phyloP scores from a whole-genome alignment of 1,140 invertebrate genomes.

The Drosophila eugracilis region DNA sequence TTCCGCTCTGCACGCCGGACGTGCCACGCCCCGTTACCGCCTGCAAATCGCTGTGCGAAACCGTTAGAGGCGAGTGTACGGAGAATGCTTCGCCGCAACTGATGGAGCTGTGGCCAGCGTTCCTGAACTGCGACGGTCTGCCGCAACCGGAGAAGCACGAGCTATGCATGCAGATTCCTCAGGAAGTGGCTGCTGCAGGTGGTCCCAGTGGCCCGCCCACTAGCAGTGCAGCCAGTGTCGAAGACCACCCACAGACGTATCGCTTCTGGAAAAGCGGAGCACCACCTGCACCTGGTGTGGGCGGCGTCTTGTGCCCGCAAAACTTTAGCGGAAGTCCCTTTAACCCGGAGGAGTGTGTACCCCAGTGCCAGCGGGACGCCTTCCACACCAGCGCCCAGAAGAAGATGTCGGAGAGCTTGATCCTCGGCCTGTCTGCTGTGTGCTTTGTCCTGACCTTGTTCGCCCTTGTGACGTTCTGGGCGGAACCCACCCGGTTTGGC shows the following conservation, averaged over 20 bases:
- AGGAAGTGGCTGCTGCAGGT: slow-evolving; percentile 40
- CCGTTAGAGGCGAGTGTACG: slow-evolving; percentile 90
- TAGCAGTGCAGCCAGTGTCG: not conserved
- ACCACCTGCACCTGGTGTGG: not conserved
- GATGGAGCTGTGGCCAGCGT: slow-evolving; percentile 89
- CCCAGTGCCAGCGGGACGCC: slow-evolving; percentile 90
- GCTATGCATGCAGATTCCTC: slow-evolving; percentile 86
- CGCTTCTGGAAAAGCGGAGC: slow-evolving; percentile 67
- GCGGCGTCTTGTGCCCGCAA: slow-evolving; percentile 62
- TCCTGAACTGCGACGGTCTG: slow-evolving; percentile 90
- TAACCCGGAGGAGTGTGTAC: slow-evolving; percentile 85
- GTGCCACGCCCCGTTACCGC: slow-evolving; percentile 93
- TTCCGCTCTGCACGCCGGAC: slow-evolving; percentile 96
- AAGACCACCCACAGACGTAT: slow-evolving; percentile 51
- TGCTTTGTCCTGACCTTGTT: slow-evolving; percentile 94
- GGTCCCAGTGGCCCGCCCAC: not conserved
- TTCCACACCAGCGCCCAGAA: slow-evolving; percentile 91
- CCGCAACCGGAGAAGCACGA: slow-evolving; percentile 86
- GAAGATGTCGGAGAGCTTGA: slow-evolving; percentile 91
- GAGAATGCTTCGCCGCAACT: slow-evolving; percentile 87
- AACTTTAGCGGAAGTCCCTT: slow-evolving; percentile 79
- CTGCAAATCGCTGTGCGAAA: slow-evolving; percentile 94
- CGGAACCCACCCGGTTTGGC: slow-evolving; percentile 92
- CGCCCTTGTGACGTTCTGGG: slow-evolving; percentile 94
- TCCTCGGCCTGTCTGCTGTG: slow-evolving; percentile 93